A percentile compares a stretch with the other conserved stretches of the same genome.
Conservation (phyloP, 2,888 invertebrate genomes). For the Loripinus fragilis region DNA sequence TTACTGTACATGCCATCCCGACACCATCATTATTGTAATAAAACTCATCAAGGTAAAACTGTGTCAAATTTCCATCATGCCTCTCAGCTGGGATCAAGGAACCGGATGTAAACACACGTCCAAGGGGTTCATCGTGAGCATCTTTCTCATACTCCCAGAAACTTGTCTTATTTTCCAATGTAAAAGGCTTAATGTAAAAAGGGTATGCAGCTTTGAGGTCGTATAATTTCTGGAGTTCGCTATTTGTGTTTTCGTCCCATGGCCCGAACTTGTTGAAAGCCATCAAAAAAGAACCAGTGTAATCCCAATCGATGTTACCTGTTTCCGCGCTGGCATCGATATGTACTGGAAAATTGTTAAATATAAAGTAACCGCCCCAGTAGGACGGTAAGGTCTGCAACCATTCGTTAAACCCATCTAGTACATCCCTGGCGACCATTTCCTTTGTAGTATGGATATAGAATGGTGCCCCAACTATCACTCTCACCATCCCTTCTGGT, state of each 20-base stretch:
- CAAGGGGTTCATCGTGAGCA: conserved; percentile 23
- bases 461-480: not conserved
- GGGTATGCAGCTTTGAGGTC: not conserved
- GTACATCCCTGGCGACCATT: conserved; percentile 2
- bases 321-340: not conserved
- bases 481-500: conserved; percentile 30
- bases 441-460: conserved; percentile 25
- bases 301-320: not conserved
- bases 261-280: conserved; percentile 53
- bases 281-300: conserved; percentile 33
- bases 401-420: conserved; percentile 5
- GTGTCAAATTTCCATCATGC: conserved; percentile 3
- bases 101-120: conserved; percentile 26
- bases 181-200: not conserved
- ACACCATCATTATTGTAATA: not conserved
- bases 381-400: conserved; percentile 36
- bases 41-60: conserved; percentile 26
- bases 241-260: conserved; percentile 46
- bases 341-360: conserved; percentile 27
- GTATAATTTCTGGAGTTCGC: conserved; percentile 9
- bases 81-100: conserved; percentile 34
- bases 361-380: conserved; percentile 60
- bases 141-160: conserved; percentile 52
- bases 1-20: not conserved
- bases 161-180: conserved; percentile 37